Base-by-base conservation (phyloP, 2,113 vertebrate species). In the Telmatochromis brachygnathus region DNA sequence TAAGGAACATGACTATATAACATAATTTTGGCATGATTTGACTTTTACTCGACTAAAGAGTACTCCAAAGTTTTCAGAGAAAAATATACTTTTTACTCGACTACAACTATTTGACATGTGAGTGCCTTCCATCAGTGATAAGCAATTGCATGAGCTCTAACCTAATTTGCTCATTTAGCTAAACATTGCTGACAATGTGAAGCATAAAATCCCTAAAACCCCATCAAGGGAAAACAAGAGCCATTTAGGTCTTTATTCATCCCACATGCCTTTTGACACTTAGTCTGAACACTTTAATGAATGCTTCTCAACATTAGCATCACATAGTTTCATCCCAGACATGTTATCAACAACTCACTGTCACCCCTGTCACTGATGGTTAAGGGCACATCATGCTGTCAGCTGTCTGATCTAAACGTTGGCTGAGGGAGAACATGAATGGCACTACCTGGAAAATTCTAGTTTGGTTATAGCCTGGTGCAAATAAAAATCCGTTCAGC, bases 281-380 rank as follows among this genome's bases (percentile, higher is more conserved):
- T 82, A 51, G 89, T 75, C 82, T 84, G 58, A 79, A 62, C 80
- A 84, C 84, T 83, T 83, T 68, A 87, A 90, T 83, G 83, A 82
- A 82, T 62, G 93, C 53, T 92, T 83, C 47, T 89, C 39, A n/a
- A 51, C 81, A 90, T 94, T 89, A 92, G 55, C 85, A 80, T 95
- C 91, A 90, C 84, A 51, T 26, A 7, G 80, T 35, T 83, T 90
- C 89, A 84, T 91, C 88, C 58, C 35, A 81, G 70, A 54, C 73
- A 68, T 75, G 86, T 91, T 89, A 88, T 92, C 42, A 23, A 62
- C 90, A 91, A 82, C 93, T 89, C 87, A 89, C 80, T 49, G 85
- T 91, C 85, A 83, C 9, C 30, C 60, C 79, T 86, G 93, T 89
- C 93, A 86, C 58, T 7, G 17, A 9, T 19, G 12, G 84, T 93